Evolutionary conservation across 2,888 invertebrate genomes (phyloP).

Genomic region (Cryptus armator): DNA sequence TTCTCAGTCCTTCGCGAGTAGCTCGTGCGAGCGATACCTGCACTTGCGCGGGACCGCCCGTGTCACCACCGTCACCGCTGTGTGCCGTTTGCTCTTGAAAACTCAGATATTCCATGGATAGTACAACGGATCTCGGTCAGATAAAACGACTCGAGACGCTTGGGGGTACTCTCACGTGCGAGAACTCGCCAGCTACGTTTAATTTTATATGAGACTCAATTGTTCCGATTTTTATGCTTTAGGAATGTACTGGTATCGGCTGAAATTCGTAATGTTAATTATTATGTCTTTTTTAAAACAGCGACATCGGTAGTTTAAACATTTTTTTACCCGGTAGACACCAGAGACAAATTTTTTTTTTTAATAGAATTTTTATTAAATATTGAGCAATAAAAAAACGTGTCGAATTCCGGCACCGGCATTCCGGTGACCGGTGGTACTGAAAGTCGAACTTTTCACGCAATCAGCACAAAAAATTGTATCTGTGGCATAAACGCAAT

Average conservation of each 20-base stretch:
- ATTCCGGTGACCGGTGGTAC: too few relatives aligned
- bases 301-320: too few relatives aligned
- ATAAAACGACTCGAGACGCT: slow-evolving; percentile 43
- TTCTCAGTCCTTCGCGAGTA: slow-evolving; percentile 40
- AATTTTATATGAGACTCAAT: background rate
- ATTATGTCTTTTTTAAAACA: too few relatives aligned
- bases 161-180: background rate
- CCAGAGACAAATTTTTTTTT: too few relatives aligned
- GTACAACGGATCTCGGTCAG: slow-evolving; percentile 22
- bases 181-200: background rate
- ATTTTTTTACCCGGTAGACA: too few relatives aligned
- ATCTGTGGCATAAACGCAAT: too few relatives aligned
- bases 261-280: background rate
- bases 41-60: background rate
- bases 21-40: background rate
- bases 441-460: too few relatives aligned
- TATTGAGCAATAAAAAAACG: too few relatives aligned
- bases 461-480: too few relatives aligned
- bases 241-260: background rate
- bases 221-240: too few relatives aligned
- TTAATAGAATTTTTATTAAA: too few relatives aligned
- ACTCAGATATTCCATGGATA: slow-evolving; percentile 24
- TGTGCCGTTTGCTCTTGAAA: background rate
- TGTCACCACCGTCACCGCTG: slow-evolving; percentile 12
- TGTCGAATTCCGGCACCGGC: too few relatives aligned